Evolutionary conservation across 2,888 invertebrate species (phyloP).

Genomic region (Acronicta leporina): DNA sequence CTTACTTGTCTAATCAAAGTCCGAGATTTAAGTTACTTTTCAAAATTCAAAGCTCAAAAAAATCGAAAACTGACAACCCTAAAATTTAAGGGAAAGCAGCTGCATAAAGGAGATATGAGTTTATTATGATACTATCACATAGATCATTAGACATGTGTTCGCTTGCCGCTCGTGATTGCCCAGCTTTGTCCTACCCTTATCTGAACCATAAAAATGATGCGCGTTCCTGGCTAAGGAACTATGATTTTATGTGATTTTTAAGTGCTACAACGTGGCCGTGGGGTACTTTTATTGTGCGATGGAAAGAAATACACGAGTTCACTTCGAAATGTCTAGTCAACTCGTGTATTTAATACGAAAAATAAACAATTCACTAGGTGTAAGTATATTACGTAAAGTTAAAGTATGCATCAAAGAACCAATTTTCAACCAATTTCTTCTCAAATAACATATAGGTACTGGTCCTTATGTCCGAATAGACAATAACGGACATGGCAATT

Average conservation of each 20-base stretch:
- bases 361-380: no score
- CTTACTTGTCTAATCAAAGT: no score
- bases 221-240: conserved; percentile 33
- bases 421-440: no score
- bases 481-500: no score
- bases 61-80: conserved; percentile 25
- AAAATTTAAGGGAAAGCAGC: conserved; percentile 22
- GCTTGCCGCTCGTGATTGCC: conserved; percentile 51
- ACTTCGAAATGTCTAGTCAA: no score
- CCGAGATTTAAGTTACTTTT: no score
- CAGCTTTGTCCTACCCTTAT: conserved; percentile 50
- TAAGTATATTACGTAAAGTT: no score
- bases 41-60: background rate
- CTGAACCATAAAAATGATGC: conserved; percentile 56
- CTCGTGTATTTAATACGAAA: no score
- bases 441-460: no score
- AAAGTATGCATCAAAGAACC: no score
- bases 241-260: conserved; percentile 50
- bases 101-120: conserved; percentile 45
- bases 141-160: conserved; percentile 60
- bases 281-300: conserved; percentile 33
- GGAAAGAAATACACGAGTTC: no score
- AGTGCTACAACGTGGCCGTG: conserved; percentile 35
- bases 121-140: conserved; percentile 57
- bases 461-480: background rate